Evolutionary conservation across 30 jellyfish, hydroid and myxozoan species (phyloP).

Genomic region (Pseudorhiza aurosa): DNA sequence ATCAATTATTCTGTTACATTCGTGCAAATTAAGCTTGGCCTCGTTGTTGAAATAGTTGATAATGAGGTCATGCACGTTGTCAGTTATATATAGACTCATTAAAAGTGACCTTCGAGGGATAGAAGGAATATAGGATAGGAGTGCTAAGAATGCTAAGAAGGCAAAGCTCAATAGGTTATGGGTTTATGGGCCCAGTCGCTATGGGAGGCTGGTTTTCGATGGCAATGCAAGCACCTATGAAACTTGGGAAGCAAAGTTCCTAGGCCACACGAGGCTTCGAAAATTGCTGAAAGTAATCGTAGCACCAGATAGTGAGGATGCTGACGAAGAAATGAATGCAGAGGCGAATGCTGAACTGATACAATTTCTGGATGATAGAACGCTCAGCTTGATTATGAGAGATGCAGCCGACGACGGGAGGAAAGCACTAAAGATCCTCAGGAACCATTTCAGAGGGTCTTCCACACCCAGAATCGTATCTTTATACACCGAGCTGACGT

Average conservation of each 20-base stretch:
- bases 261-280: slow-evolving; percentile 52
- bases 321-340: slow-evolving; percentile 40
- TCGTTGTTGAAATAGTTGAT: no score
- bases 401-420: slow-evolving; percentile 56
- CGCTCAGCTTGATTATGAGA: slow-evolving; percentile 41
- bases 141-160: no score
- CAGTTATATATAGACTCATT: no score
- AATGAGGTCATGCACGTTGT: no score
- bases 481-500: slow-evolving; percentile 55
- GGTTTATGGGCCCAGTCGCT: slow-evolving; percentile 47
- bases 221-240: slow-evolving; percentile 55
- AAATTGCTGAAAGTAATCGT: slow-evolving; percentile 20
- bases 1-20: no score
- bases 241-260: slow-evolving; percentile 52
- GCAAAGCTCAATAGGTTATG: slow-evolving; percentile 65
- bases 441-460: slow-evolving; percentile 44
- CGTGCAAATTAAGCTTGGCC: no score
- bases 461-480: slow-evolving; percentile 57
- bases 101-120: no score
- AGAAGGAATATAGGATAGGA: no score
- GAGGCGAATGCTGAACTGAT: slow-evolving; percentile 66
- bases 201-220: slow-evolving; percentile 42
- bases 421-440: slow-evolving; percentile 33
- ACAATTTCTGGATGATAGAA: slow-evolving; percentile 63
- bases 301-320: slow-evolving; percentile 30